phyloP scores from a whole-genome alignment of 2,888 invertebrate genomes.

The Harmothoe impar region DNA sequence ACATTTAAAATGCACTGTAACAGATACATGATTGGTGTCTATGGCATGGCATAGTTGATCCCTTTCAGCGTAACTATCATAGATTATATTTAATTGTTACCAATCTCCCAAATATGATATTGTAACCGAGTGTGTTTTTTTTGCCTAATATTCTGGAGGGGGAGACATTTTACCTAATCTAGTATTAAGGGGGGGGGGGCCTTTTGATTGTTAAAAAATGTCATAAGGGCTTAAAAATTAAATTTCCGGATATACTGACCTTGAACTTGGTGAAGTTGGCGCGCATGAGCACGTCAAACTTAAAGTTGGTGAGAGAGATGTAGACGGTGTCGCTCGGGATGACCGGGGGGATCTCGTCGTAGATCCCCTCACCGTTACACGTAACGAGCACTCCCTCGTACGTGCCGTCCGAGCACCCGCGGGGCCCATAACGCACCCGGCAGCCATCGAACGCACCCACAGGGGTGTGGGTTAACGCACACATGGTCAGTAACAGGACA shows the following conservation, averaged over 20 bases:
- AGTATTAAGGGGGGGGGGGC: background rate
- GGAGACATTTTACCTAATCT: slow-evolving; percentile 23
- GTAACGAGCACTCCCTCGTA: slow-evolving; percentile 68
- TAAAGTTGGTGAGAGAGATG: slow-evolving; percentile 69
- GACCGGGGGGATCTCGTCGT: slow-evolving; percentile 66
- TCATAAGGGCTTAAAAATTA: too few species aligned
- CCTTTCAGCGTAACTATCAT: too few species aligned
- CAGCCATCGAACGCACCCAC: slow-evolving; percentile 45
- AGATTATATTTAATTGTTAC: too few species aligned
- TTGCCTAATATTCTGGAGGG: too few species aligned
- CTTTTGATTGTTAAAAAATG: background rate
- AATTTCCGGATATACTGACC: too few species aligned
- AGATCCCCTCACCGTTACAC: slow-evolving; percentile 67
- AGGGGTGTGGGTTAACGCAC: background rate
- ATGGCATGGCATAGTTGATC: too few species aligned
- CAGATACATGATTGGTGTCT: too few species aligned
- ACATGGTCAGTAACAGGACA: background rate
- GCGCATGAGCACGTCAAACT: slow-evolving; percentile 62
- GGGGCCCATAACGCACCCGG: slow-evolving; percentile 63
- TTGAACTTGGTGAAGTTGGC: slow-evolving; percentile 64
- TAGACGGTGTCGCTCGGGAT: slow-evolving; percentile 69
- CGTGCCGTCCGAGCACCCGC: slow-evolving; percentile 68
- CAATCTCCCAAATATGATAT: too few species aligned
- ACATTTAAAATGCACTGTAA: too few species aligned
- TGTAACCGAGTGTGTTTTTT: too few species aligned